A percentile compares a stretch with the other conserved stretches of the same genome.
Evolutionary conservation across 2,888 invertebrate species (phyloP).

Genomic region (Tanytarsus gracilentus): DNA sequence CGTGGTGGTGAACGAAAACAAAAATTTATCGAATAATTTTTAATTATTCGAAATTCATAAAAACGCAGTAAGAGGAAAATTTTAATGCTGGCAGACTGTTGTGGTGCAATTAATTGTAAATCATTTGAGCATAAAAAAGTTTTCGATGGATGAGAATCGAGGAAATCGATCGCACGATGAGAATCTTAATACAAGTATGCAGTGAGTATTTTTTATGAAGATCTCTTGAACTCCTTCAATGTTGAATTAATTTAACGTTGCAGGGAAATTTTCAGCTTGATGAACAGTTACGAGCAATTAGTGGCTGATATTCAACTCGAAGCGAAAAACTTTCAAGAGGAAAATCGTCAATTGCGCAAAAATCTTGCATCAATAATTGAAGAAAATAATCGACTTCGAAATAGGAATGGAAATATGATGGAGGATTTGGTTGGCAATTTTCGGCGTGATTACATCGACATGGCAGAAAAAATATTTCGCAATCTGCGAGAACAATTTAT

Average conservation of each 20-base stretch:
- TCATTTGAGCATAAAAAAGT: not conserved
- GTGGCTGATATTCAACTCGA: conserved; percentile 5
- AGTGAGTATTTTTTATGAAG: not conserved
- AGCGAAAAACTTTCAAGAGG: not conserved
- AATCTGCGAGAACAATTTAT: not conserved
- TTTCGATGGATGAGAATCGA: not conserved
- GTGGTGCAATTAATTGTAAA: not conserved
- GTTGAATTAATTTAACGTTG: not conserved
- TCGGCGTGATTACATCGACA: not conserved
- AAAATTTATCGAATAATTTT: too few species aligned
- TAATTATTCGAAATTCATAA: too few species aligned
- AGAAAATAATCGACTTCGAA: not conserved
- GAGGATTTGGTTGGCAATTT: not conserved
- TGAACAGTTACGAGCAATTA: conserved; percentile 10
- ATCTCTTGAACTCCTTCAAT: not conserved
- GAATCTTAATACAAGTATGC: not conserved
- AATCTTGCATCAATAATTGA: not conserved
- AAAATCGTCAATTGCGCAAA: not conserved
- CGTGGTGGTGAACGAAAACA: too few species aligned
- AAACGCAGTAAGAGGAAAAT: too few species aligned
- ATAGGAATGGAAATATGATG: not conserved
- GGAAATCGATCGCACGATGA: not conserved
- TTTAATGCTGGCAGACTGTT: too few species aligned
- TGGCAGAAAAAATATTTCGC: conserved; percentile 14
- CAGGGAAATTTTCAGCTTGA: conserved; percentile 9